Evolutionary conservation across 1,140 invertebrate genomes (phyloP), one percentile per base, ranked within the genome.

Genomic region (Apis cerana): DNA sequence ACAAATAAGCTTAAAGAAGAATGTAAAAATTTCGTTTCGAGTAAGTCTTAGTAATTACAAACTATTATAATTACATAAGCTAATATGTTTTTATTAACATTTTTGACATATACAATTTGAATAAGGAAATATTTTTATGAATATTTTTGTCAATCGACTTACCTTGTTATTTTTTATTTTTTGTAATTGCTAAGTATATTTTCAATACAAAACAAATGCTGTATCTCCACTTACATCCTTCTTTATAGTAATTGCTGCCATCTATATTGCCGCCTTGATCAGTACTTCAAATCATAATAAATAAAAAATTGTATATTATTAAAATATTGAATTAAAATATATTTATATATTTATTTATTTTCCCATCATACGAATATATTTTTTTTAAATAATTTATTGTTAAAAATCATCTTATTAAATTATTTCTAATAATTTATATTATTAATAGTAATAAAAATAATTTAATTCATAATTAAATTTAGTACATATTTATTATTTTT

Each of bases 1-100:
- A 97, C 97, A 21, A 95, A 95, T 82, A 96, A 98, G 93, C 93
- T 98, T 62, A 97, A 96, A 94, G 96, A 97, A 84, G 97, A 97
- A 93, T 97, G 97, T 91, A 96, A 96, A 92, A 96, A 96, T 89
- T 98, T 98, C 94, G 95, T 97, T 67, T 96, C 96, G 83, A 97
- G 97, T 98, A 94, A 95, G 96, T 95, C 56, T 75, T 8, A 43
- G 33, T 43, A 33, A 33, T 33, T 19, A 9, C 23, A n/a, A 21
- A 67, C 50, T n/a, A 23, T 75, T 43, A 21, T 33, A 62, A 52
- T 76, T 27, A 61, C 12, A 33, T 11, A 21, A 48, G 59, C 8
- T 72, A 33, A 27, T 75, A 8, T 58, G 23, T 21, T 15, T 67
- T 62, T 15, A 17, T 12, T 43, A 61, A 21, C 27, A 17, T 15